Base-by-base conservation (phyloP, 2,113 vertebrate species). In the Mesoclemmys tuberculata region DNA sequence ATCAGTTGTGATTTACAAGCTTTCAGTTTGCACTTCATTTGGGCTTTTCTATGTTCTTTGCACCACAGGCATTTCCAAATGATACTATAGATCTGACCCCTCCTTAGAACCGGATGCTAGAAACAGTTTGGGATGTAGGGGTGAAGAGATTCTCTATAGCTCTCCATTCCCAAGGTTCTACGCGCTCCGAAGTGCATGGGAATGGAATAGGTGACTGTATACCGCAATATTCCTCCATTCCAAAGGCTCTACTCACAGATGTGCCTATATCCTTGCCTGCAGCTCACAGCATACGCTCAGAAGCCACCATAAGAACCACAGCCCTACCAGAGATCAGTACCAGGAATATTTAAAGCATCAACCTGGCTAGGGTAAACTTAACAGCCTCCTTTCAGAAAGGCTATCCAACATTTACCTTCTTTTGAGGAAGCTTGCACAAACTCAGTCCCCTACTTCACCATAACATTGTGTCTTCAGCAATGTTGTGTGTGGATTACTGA, bases 51-150 rank as follows among this genome's bases (percentile, higher is more conserved):
- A 55, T 44, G 9, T n/a, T 71, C n/a, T 71, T 38, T 71, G n/a
- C 61, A 71, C 51, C n/a, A 35, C 31, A 82, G 80, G 52, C 49
- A 52, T 52, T 35, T 49, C 10, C 78, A 35, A 38, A 82, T 29
- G 74, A 77, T 75, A 13, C 4, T 38, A 19, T 41, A 24, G 26
- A n/a, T 82, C 24, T 41, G 14, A 41, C n/a, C 24, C 22, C 3
- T 22, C 52, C 38, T 71, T 38, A 5, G 64, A 71, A n/a, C 13
- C n/a, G 11, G 49, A 38, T 41, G 80, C 35, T 90, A 78, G 64
- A 95, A 96, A 83, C 85, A 58, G 58, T 92, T 83, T 94, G 75
- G 55, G 80, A 89, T 88, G 61, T 82, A 84, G 80, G 87, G 90
- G 71, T 27, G 51, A 92, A 94, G 54, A 89, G 82, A 92, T 54